phyloP scores from a whole-genome alignment of 2,888 invertebrate genomes.

The Trichogramma evanescens region DNA sequence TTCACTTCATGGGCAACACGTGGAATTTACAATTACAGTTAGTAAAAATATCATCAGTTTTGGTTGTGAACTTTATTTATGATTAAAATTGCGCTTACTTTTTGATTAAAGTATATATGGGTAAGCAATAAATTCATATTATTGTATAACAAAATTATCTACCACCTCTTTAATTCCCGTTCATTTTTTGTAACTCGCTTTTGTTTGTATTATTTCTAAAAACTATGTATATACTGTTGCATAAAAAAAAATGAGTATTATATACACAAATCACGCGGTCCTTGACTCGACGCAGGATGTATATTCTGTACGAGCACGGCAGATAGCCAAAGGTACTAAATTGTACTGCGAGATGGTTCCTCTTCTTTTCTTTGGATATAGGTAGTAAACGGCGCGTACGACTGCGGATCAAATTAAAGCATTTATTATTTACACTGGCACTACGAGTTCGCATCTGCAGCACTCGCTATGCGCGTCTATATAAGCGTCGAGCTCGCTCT shows the following conservation, averaged over 20 bases:
- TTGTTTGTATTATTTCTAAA: too few relatives aligned
- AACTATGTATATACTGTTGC: too few relatives aligned
- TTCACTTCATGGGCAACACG: too few relatives aligned
- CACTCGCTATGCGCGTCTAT: conserved; percentile 7
- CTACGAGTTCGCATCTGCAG: conserved; percentile 2
- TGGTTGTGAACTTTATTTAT: too few relatives aligned
- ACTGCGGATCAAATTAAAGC: conserved; percentile 17
- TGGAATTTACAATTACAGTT: too few relatives aligned
- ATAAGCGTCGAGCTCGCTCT: neutral
- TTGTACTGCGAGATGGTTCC: conserved; percentile 19
- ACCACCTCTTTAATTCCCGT: too few relatives aligned
- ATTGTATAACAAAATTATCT: too few relatives aligned
- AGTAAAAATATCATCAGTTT: too few relatives aligned
- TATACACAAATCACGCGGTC: neutral
- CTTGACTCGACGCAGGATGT: conserved; percentile 5
- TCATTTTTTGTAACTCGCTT: too few relatives aligned
- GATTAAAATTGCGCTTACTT: too few relatives aligned
- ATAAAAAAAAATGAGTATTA: neutral
- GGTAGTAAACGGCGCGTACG: neutral
- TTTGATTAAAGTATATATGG: too few relatives aligned
- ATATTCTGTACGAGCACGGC: conserved; percentile 19
- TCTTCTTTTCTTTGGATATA: conserved; percentile 10
- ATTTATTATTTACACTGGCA: conserved; percentile 19
- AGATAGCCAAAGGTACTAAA: conserved; percentile 20
- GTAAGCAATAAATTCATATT: too few relatives aligned